Base-by-base conservation (phyloP, 2,797 vertebrate genomes). In the Sphenodon punctatus region DNA sequence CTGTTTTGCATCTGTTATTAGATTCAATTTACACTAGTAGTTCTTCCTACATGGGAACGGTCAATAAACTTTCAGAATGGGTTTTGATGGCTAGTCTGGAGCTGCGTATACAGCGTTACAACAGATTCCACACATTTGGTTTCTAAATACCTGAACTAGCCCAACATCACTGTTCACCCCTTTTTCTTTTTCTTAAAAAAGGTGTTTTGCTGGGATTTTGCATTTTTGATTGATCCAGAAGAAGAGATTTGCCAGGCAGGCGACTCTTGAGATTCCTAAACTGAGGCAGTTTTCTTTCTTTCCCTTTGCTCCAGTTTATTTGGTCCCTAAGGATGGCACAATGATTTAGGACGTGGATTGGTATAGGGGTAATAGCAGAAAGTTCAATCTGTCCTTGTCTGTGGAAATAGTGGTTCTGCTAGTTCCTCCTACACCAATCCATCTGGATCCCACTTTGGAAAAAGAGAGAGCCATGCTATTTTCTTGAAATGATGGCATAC, bases 331-430 rank as follows among this genome's bases (percentile, higher is more conserved):
- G 84, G 71, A 73, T 32, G 65, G 71, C 65, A 83, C 34, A 70
- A 45, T 6, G 34, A 51, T 43, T 87, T 90, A 91, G 32, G 91
- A 88, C 1, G 74, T 95, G 96, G 96, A 96, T 96, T 96, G 96
- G 96, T 96, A 96, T 96, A 96, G 95, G 95, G 92, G 95, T 94
- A 96, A 94, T 95, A 96, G 96, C 96, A 96, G 96, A 96, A 96
- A 96, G 95, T 94, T 96, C 96, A 95, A 96, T 96, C 96, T 96
- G 96, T 96, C 95, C 96, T 96, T 96, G 92, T 94, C 96, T 96
- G 95, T 94, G 87, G 95, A 96, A 91, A 93, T 94, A 95, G 79
- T 93, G 96, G 96, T 96, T 96, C 95, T 95, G 95, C 95, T 96
- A 96, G 95, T 90, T 92, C 95, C 95, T 96, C 94, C 95, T 96